Base-by-base conservation (phyloP, 2,113 vertebrate species). In the Calonectris borealis region DNA sequence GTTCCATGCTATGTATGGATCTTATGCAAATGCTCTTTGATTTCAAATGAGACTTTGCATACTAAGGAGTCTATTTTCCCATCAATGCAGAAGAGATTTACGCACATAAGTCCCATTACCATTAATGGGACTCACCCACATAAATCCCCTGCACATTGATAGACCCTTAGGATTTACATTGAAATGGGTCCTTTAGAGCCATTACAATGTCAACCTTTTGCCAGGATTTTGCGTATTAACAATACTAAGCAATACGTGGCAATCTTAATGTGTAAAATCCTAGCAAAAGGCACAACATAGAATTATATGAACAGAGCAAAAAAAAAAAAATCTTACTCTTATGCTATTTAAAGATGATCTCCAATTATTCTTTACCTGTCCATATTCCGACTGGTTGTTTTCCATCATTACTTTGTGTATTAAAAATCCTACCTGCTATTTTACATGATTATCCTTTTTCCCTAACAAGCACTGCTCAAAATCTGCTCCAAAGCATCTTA, bases 1-100 rank as follows among this genome's bases (percentile, higher is more conserved):
- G 51, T 90, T 80, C 90, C 79, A 61, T 46, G 48, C 92, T 51
- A 88, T 7, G 71, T 95, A 88, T 94, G 94, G 94, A 96, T 96
- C 96, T 94, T 95, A 96, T 96, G 93, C 92, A 98, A 96, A 98
- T 95, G 62, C 58, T 83, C 79, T 96, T 95, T 96, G 90, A 98
- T 97, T 97, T 97, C 93, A 96, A 96, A 93, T 96, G 88, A 96
- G 95, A 97, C 70, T 97, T 97, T 97, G 96, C 95, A 97, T 96
- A 97, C 90, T 96, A 94, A 96, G 88, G 84, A 95, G 90, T 96
- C 87, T 85, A 90, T 91, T 96, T 92, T 94, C 91, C 92, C 94
- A 96, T 90, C 95, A 95, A 93, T 85, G 97, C 90, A 96, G 83
- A 91, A 66, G 93, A 97, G 94, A 96, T 97, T 96, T 97, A 85